Conservation (phyloP, 2,888 invertebrate species). For the Pseudanteris insignis region DNA sequence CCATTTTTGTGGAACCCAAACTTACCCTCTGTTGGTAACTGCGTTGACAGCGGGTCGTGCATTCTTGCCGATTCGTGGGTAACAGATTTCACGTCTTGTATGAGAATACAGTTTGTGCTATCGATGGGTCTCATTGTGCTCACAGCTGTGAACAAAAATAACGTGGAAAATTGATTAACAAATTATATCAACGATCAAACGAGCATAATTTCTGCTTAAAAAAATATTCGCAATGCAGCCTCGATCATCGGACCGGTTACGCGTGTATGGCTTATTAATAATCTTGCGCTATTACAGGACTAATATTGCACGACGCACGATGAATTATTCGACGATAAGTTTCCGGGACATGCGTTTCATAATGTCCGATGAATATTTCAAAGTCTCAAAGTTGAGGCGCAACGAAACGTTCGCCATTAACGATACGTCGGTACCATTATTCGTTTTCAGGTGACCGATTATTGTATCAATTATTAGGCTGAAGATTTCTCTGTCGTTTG, state of each 20-base stretch:
- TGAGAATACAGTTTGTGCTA: slow-evolving; percentile 88
- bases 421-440: background rate
- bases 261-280: slow-evolving; percentile 32
- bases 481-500: too few relatives aligned
- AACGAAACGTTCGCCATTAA: slow-evolving; percentile 8
- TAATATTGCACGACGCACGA: slow-evolving; percentile 25
- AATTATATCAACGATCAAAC: too few relatives aligned
- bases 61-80: slow-evolving; percentile 84
- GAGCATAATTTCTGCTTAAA: background rate
- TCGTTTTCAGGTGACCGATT: too few relatives aligned
- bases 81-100: slow-evolving; percentile 88
- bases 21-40: slow-evolving; percentile 77
- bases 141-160: slow-evolving; percentile 75
- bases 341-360: slow-evolving; percentile 31
- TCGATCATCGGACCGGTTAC: background rate
- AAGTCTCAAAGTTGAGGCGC: slow-evolving; percentile 18
- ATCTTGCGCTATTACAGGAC: slow-evolving; percentile 27
- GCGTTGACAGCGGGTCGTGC: slow-evolving; percentile 78
- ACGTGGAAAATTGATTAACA: too few relatives aligned
- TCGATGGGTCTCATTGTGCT: slow-evolving; percentile 91
- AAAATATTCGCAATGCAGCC: background rate
- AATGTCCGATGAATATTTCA: slow-evolving; percentile 37
- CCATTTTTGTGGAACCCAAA: slow-evolving; percentile 3
- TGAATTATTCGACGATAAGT: slow-evolving; percentile 29
- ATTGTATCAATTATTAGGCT: too few relatives aligned